These are phyloP conservation scores for Meandrusa payeni DNA, from an alignment of 2,888 invertebrate species.

Conservation along the genomic window DNA sequence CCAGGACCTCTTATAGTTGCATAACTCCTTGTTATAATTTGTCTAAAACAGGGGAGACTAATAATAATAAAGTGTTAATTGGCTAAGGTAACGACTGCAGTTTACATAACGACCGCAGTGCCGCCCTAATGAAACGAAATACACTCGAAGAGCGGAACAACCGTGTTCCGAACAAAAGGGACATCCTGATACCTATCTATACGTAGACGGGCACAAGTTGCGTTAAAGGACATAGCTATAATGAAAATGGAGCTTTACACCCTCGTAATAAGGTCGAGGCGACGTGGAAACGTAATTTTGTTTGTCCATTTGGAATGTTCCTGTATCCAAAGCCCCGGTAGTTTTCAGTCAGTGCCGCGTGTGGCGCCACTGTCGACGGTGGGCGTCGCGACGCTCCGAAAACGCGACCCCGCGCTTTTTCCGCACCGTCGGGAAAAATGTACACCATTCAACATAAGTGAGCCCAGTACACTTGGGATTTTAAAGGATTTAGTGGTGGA, in stretches of 20 bases:
- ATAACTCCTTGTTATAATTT: background rate
- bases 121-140: slow-evolving; percentile 57
- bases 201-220: slow-evolving; percentile 21
- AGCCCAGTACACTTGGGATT: background rate
- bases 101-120: slow-evolving; percentile 50
- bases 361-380: slow-evolving; percentile 73
- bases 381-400: slow-evolving; percentile 62
- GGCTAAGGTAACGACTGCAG: slow-evolving; percentile 37
- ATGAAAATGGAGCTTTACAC: slow-evolving; percentile 34
- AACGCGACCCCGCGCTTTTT: slow-evolving; percentile 46
- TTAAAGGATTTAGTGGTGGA: slow-evolving; percentile 1
- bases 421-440: slow-evolving; percentile 20
- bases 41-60: background rate
- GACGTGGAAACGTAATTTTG: slow-evolving; percentile 35
- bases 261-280: slow-evolving; percentile 34
- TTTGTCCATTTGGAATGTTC: slow-evolving; percentile 48
- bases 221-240: slow-evolving; percentile 2
- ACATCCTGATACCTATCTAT: slow-evolving; percentile 56
- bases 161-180: slow-evolving; percentile 67
- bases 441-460: slow-evolving; percentile 17
- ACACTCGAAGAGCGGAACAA: slow-evolving; percentile 60
- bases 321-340: slow-evolving; percentile 51
- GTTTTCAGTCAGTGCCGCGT: slow-evolving; percentile 70
- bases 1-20: too few species aligned
- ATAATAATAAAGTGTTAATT: slow-evolving; percentile 14